A percentile compares a stretch with the other conserved stretches of the same genome.
phyloP scores from a whole-genome alignment of 2,113 vertebrate species.

The Coturnix japonica region DNA sequence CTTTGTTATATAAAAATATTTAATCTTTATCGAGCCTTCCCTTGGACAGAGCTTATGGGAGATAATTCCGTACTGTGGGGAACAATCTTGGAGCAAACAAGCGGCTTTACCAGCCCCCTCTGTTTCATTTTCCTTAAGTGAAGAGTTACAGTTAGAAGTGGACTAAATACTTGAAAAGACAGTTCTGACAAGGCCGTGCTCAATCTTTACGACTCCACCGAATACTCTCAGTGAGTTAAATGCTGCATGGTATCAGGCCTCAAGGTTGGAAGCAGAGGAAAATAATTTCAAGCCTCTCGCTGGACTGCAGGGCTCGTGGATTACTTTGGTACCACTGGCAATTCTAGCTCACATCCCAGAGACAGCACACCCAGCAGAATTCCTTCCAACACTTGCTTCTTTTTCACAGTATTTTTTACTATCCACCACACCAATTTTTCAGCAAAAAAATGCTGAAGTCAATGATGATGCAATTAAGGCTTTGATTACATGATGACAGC shows the following conservation, averaged over 20 bases:
- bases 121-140: background rate
- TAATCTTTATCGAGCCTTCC: background rate
- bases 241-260: background rate
- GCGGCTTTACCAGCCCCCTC: background rate
- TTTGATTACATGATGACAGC: conserved; percentile 70
- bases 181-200: background rate
- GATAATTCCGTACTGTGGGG: background rate
- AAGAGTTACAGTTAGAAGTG: background rate
- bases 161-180: background rate
- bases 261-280: background rate
- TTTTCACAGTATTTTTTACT: conserved; percentile 46
- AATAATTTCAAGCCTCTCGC: background rate
- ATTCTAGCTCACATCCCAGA: background rate
- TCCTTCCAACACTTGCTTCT: background rate
- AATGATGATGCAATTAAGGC: conserved; percentile 71
- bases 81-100: accelerated
- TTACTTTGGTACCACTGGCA: background rate
- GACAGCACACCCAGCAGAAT: background rate
- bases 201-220: background rate
- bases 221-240: background rate
- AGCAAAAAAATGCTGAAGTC: conserved; percentile 56
- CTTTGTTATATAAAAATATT: background rate
- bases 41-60: background rate
- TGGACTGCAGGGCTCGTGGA: background rate
- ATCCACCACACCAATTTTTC: conserved; percentile 3